Evolutionary conservation across 1,140 invertebrate genomes (phyloP).

Genomic region (Cydia pomonella): DNA sequence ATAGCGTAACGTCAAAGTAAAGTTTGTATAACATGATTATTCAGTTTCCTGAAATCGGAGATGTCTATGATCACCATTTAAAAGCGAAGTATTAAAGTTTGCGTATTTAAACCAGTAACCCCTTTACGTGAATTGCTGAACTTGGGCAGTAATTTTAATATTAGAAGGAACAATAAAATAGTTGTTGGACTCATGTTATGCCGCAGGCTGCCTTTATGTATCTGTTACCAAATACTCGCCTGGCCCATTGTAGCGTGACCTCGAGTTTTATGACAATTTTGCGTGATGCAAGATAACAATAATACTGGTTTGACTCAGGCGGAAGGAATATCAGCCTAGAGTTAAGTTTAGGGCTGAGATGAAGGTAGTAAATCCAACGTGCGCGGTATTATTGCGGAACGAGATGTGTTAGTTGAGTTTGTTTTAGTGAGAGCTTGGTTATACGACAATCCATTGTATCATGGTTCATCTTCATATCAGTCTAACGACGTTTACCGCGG

Average conservation of each 20-base stretch:
- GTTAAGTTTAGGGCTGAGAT: slow-evolving; percentile 13
- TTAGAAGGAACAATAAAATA: slow-evolving; percentile 18
- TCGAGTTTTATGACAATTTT: not conserved
- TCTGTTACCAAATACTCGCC: not conserved
- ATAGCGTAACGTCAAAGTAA: too few species aligned
- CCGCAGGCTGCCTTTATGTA: not conserved
- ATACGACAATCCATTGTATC: not conserved
- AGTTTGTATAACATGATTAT: slow-evolving; percentile 17
- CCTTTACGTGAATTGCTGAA: not conserved
- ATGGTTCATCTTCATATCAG: not conserved
- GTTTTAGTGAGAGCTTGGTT: not conserved
- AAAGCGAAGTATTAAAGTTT: not conserved
- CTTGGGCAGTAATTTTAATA: slow-evolving; percentile 25
- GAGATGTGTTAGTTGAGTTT: not conserved
- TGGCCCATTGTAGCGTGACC: not conserved
- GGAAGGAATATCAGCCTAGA: not conserved
- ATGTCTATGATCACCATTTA: not conserved
- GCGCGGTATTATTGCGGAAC: slow-evolving; percentile 6
- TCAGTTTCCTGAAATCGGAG: not conserved
- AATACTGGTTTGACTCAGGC: not conserved
- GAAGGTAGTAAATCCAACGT: slow-evolving; percentile 27
- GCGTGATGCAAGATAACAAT: not conserved
- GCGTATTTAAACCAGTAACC: not conserved
- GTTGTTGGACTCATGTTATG: not conserved
- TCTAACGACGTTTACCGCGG: too few species aligned